These are phyloP conservation scores for Drosophila pseudotakahashii DNA, from an alignment of 2,888 invertebrate genomes.

Conservation along the genomic window DNA sequence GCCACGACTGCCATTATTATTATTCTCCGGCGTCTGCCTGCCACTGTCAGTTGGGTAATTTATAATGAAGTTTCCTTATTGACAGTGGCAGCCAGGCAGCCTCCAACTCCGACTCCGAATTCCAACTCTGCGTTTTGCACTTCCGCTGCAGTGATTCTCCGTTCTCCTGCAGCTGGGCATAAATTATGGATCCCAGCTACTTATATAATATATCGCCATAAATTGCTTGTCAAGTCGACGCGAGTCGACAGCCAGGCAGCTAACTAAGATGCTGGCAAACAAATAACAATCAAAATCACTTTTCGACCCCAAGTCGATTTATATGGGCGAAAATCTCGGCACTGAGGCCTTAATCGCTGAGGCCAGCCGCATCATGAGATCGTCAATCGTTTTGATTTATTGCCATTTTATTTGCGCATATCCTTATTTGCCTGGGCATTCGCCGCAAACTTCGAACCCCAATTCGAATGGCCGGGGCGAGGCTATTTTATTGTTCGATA, in stretches of 20 bases:
- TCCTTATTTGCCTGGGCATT: conserved; percentile 68
- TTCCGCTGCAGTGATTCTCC: conserved; percentile 72
- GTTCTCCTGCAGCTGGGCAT: conserved; percentile 67
- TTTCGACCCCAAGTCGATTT: conserved; percentile 75
- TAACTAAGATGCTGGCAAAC: conserved; percentile 49
- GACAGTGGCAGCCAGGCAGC: conserved; percentile 56
- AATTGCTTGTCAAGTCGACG: conserved; percentile 39
- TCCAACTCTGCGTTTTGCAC: conserved; percentile 15
- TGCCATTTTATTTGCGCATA: conserved; percentile 79
- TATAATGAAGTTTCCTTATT: conserved; percentile 71
- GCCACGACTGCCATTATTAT: conserved; percentile 35
- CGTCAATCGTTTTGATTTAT: conserved; percentile 79
- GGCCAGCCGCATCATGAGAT: conserved; percentile 72
- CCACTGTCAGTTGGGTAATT: conserved; percentile 70
- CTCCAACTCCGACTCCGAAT: not conserved
- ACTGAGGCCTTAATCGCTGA: conserved; percentile 70
- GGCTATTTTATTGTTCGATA: conserved; percentile 80
- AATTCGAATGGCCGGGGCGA: conserved; percentile 25
- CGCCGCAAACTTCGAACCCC: conserved; percentile 22
- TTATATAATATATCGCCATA: conserved; percentile 45
- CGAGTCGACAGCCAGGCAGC: conserved; percentile 18
- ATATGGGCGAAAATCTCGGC: conserved; percentile 66
- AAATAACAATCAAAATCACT: conserved; percentile 79
- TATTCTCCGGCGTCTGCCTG: conserved; percentile 34
- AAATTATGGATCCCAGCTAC: conserved; percentile 53